Base-by-base conservation (phyloP, 2,888 invertebrate species). In the Cantharis lateralis region DNA sequence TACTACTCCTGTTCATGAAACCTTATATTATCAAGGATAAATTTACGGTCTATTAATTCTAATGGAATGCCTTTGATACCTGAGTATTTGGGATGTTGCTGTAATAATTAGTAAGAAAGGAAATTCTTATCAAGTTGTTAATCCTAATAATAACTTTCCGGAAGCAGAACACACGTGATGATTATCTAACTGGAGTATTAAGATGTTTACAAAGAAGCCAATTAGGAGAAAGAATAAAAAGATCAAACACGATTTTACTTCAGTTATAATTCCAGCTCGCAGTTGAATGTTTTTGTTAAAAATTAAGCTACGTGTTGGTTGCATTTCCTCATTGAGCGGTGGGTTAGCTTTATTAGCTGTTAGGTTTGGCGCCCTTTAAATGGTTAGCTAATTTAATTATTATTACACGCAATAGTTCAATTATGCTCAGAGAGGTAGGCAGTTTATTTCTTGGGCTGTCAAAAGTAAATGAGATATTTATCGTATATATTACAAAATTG, bases 401-500 rank as follows among this genome's bases (percentile, higher is more conserved):
- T 48, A 48, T 48, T 48, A 48, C 48, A 48, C 48, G 48, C 48
- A 48, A 48, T 48, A 48, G n/a, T 48, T 48, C 48, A 48, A 48
- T 48, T 48, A 48, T 48, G 48, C n/a, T 48, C n/a, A 1, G n/a
- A 48, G 48, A 48, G 48, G 48, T n/a, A n/a, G 48, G 48, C 48
- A n/a, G 48, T 48, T 48, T 48, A 48, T 48, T 48, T 48, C 71
- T 72, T 70, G 73, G 62, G 70, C 66, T 18, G 71, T 61, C 16
- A 69, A 62, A 66, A 70, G 32, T 26, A 70, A 68, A 63, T 48
- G 70, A 24, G 68, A 66, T 71, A 80, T 82, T 82, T 82, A 82
- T 81, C 81, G 73, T 78, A 79, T 82, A 82, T 81, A 81, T 82
- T 82, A 82, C 77, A 78, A 81, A 83, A 84, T 82, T 84, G 83